A percentile compares a stretch with the other conserved stretches of the same genome.
Evolutionary conservation across 2,797 vertebrate species (phyloP).

Genomic region (Sparidentex hasta): DNA sequence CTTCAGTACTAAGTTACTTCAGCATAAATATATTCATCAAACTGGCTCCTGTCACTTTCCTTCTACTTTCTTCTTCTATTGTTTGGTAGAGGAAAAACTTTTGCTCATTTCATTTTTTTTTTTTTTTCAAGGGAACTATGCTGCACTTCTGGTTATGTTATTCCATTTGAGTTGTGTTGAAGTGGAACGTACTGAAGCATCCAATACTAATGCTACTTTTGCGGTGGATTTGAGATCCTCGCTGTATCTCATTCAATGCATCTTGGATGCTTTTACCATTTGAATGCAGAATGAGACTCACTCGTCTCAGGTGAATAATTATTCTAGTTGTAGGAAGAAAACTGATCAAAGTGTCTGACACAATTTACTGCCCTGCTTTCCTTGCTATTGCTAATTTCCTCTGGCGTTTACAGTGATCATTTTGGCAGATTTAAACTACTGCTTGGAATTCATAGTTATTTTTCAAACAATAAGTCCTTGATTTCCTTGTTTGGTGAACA

Average conservation of each 20-base stretch:
- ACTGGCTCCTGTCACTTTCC: background rate
- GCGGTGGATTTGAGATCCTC: background rate
- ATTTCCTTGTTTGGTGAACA: background rate
- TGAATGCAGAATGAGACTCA: background rate
- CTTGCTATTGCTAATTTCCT: background rate
- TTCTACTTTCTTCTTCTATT: background rate
- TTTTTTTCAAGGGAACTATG: background rate
- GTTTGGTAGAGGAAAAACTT: background rate
- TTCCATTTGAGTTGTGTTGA: background rate
- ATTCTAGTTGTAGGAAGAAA: too few species aligned
- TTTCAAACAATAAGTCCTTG: background rate
- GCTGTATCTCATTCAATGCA: background rate
- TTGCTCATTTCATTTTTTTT: background rate
- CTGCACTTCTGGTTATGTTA: background rate
- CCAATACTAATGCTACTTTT: background rate
- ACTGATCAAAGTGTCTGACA: background rate
- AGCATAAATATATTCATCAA: constrained; percentile 6
- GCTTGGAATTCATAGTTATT: background rate
- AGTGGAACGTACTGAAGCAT: background rate
- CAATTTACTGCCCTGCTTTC: background rate
- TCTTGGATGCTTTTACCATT: background rate
- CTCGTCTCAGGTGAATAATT: too few species aligned
- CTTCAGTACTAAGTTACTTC: background rate
- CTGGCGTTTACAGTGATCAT: background rate
- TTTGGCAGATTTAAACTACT: background rate